Evolutionary conservation across 2,888 invertebrate genomes (phyloP).

Genomic region (Odontomyia ornata): DNA sequence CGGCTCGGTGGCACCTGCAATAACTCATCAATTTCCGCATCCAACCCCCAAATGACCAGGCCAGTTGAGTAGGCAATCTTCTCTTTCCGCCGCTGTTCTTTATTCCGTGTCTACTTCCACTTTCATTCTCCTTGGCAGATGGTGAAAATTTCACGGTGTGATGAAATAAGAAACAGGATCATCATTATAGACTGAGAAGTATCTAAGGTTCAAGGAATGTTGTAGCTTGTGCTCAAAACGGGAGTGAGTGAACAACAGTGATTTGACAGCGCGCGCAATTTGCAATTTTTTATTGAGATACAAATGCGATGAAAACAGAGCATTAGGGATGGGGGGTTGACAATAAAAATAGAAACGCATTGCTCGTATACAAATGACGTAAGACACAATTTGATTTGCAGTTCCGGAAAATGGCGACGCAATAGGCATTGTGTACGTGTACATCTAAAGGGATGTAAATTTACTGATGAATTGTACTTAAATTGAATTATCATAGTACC

Average conservation of each 20-base stretch:
- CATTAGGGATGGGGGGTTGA: too few species aligned
- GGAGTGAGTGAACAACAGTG: too few species aligned
- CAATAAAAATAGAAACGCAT: not conserved
- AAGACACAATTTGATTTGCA: conserved; percentile 10
- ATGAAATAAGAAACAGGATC: not conserved
- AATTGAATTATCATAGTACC: not conserved
- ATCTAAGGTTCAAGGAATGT: not conserved
- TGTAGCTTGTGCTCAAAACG: not conserved
- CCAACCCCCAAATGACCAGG: conserved; percentile 13
- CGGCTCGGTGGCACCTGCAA: conserved; percentile 3
- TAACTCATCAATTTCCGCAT: conserved; percentile 24
- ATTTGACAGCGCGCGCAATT: too few species aligned
- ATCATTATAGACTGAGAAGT: not conserved
- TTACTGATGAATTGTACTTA: not conserved
- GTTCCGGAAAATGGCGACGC: conserved; percentile 19
- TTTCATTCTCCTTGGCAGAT: conserved; percentile 14
- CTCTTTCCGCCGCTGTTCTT: not conserved
- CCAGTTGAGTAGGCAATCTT: not conserved
- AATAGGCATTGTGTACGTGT: not conserved
- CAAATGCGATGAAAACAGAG: not conserved
- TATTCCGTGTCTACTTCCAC: not conserved
- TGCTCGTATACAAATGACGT: not conserved
- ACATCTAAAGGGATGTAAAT: not conserved
- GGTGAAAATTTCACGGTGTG: not conserved
- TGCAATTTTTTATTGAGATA: too few species aligned